These are phyloP conservation scores for Papilio elwesi DNA, from an alignment of 2,888 invertebrate species.

Conservation along the genomic window DNA sequence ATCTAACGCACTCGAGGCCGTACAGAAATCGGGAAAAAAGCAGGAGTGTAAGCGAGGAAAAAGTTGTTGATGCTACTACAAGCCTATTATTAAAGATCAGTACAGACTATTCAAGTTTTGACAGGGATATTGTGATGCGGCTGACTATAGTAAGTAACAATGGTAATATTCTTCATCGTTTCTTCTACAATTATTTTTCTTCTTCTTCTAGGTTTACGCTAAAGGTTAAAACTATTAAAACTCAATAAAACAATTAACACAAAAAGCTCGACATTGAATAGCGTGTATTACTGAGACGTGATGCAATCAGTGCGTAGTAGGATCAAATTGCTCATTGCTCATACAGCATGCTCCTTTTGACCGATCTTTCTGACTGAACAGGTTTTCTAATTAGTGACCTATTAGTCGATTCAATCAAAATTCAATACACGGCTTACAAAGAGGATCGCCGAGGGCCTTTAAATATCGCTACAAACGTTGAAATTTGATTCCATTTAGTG, in stretches of 20 bases:
- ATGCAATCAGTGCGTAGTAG: conserved; percentile 9
- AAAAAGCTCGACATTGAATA: not conserved
- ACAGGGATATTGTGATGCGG: too few relatives aligned
- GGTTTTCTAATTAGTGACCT: conserved; percentile 48
- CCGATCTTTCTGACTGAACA: conserved; percentile 43
- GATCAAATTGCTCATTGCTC: conserved; percentile 16
- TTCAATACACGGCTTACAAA: conserved; percentile 38
- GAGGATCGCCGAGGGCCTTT: conserved; percentile 23
- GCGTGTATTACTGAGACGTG: not conserved
- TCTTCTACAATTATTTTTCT: too few relatives aligned
- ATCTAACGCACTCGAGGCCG: too few relatives aligned
- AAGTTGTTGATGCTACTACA: too few relatives aligned
- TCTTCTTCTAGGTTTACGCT: too few relatives aligned
- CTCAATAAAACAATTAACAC: not conserved
- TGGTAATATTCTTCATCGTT: too few relatives aligned
- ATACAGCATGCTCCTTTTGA: conserved; percentile 39
- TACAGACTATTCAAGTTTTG: too few relatives aligned
- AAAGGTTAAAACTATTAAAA: not conserved
- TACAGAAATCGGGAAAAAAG: too few relatives aligned
- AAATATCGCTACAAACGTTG: conserved; percentile 31
- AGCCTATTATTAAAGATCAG: too few relatives aligned
- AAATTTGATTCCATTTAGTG: conserved; percentile 34
- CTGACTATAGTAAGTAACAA: too few relatives aligned
- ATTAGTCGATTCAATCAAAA: conserved; percentile 45
- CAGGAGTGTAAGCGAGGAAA: too few relatives aligned